Percentiles rank a stretch among this genome's conserved stretches.
Evolutionary conservation across 2,888 invertebrate species (phyloP).

Genomic region (Drosophila vallismaia): DNA sequence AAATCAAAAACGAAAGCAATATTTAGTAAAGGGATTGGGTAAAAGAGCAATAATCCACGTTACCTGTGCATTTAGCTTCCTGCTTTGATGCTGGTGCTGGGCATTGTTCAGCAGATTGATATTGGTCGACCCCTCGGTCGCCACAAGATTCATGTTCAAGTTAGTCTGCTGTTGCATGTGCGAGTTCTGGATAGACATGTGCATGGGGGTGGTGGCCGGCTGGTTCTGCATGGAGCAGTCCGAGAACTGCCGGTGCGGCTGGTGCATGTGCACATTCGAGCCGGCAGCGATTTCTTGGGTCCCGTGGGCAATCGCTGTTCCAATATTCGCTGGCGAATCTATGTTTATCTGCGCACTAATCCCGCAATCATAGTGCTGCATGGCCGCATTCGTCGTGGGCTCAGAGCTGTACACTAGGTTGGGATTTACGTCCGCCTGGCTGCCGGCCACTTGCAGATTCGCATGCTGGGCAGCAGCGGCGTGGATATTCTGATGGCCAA

Average conservation of each 20-base stretch:
- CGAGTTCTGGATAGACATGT: constrained; percentile 87
- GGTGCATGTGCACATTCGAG: constrained; percentile 85
- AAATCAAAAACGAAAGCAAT: background rate
- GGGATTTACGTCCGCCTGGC: constrained; percentile 63
- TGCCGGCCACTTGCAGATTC: constrained; percentile 68
- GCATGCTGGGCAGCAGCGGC: constrained; percentile 42
- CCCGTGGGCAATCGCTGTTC: constrained; percentile 92
- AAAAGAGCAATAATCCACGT: constrained; percentile 3
- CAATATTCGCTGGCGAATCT: constrained; percentile 95
- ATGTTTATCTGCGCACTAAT: constrained; percentile 93
- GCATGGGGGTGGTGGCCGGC: constrained; percentile 85
- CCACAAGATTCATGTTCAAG: constrained; percentile 72
- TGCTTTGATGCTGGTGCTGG: constrained; percentile 71
- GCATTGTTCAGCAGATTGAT: constrained; percentile 78
- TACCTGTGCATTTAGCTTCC: constrained; percentile 82
- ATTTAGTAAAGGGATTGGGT: background rate
- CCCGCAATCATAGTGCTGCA: constrained; percentile 92
- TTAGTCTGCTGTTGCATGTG: constrained; percentile 85
- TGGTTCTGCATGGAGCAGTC: constrained; percentile 89
- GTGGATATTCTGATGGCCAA: constrained; percentile 50
- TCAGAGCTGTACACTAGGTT: constrained; percentile 91
- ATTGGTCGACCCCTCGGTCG: constrained; percentile 82
- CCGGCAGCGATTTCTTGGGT: constrained; percentile 86
- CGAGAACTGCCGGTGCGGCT: constrained; percentile 84
- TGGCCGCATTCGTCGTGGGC: constrained; percentile 92